A percentile compares a stretch with the other conserved stretches of the same genome.
Conservation (phyloP, 2,113 vertebrate genomes). For the Carlito syrichta region DNA sequence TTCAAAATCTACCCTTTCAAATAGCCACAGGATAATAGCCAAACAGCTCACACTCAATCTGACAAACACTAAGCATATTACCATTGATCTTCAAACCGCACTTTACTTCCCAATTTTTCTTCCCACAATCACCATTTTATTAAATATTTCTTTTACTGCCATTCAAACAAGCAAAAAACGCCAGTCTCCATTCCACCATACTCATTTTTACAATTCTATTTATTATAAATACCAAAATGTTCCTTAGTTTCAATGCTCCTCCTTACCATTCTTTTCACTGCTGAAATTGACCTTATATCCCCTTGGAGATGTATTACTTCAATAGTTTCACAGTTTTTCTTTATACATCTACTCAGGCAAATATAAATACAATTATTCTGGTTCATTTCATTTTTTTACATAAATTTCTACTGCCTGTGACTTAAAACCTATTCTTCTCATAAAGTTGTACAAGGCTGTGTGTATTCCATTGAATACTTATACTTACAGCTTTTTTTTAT, state of each 20-base stretch:
- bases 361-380: neutral
- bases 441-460: neutral
- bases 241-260: neutral
- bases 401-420: neutral
- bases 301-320: too few species aligned
- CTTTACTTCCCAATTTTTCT: neutral
- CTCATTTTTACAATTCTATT: neutral
- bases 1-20: neutral
- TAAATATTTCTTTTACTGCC: neutral
- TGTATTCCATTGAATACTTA: neutral
- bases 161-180: neutral
- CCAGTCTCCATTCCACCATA: neutral
- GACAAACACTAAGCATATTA: neutral
- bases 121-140: neutral
- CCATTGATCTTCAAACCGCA: neutral
- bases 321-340: neutral
- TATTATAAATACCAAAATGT: neutral
- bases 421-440: neutral
- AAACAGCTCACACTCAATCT: neutral
- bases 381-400: neutral
- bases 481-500: neutral
- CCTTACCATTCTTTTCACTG: neutral
- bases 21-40: neutral
- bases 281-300: too few species aligned
- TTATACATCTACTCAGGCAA: neutral